Conservation (phyloP, 2,888 invertebrate genomes). For the Cremastobaeus sp. region DNA sequence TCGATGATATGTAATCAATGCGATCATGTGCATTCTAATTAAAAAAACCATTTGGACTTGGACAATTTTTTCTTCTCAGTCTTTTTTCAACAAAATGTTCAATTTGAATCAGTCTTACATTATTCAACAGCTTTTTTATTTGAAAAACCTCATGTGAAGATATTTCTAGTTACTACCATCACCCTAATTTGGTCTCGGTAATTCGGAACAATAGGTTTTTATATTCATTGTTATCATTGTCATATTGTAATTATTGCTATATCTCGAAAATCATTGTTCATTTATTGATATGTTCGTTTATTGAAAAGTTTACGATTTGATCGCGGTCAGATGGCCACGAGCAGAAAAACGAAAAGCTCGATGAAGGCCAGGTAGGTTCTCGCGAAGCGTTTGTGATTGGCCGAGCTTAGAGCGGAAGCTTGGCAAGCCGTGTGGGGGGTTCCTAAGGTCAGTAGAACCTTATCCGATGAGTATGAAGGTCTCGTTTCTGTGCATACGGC, state of each 20-base stretch:
- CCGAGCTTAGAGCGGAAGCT: conserved; percentile 88
- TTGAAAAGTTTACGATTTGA: conserved; percentile 41
- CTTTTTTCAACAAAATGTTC: too few species aligned
- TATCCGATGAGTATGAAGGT: conserved; percentile 75
- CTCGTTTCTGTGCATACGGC: conserved; percentile 76
- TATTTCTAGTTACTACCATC: neutral
- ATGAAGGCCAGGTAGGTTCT: conserved; percentile 69
- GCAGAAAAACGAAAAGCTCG: conserved; percentile 67
- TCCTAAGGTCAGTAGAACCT: conserved; percentile 74
- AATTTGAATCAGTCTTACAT: too few species aligned
- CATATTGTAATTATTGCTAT: conserved; percentile 54
- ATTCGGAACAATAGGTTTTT: conserved; percentile 15
- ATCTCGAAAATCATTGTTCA: conserved; percentile 51
- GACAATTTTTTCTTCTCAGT: too few species aligned
- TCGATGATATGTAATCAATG: too few species aligned
- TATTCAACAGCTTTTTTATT: neutral
- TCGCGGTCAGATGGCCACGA: conserved; percentile 63
- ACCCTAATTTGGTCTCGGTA: conserved; percentile 14
- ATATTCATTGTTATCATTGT: conserved; percentile 40
- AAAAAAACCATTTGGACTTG: too few species aligned
- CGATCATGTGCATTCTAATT: too few species aligned
- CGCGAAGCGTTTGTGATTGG: conserved; percentile 71
- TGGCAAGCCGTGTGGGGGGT: conserved; percentile 82
- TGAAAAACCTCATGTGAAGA: too few species aligned
- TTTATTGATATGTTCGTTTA: conserved; percentile 54